phyloP scores from a whole-genome alignment of 2,888 invertebrate genomes.

The Agrochola litura region DNA sequence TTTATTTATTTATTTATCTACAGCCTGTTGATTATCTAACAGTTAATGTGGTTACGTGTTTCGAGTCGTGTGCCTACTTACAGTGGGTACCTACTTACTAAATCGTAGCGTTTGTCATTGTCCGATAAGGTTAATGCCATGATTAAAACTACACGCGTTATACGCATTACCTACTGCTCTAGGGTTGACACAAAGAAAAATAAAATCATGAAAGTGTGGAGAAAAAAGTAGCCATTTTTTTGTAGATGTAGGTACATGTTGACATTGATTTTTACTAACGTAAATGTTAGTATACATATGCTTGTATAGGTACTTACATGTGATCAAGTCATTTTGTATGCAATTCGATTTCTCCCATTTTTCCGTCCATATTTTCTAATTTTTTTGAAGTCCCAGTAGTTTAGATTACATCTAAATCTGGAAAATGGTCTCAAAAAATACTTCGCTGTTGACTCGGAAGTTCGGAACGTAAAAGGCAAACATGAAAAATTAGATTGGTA shows the following conservation, averaged over 20 bases:
- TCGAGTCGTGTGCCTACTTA: constrained; percentile 28
- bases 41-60: constrained; percentile 42
- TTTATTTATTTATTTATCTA: constrained; percentile 8
- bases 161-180: constrained; percentile 16
- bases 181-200: constrained; percentile 43
- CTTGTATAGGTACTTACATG: too few relatives aligned
- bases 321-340: too few relatives aligned
- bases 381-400: too few relatives aligned
- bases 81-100: constrained; percentile 27
- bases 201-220: not conserved
- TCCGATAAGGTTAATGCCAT: constrained; percentile 68
- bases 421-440: too few relatives aligned
- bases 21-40: constrained; percentile 47
- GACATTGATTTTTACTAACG: not conserved
- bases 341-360: too few relatives aligned
- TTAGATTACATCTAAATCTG: too few relatives aligned
- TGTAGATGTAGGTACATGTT: too few relatives aligned
- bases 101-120: constrained; percentile 62
- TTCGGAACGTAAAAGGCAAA: too few relatives aligned
- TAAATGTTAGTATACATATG: not conserved
- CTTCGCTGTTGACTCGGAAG: too few relatives aligned
- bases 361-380: too few relatives aligned
- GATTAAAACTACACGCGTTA: constrained; percentile 56
- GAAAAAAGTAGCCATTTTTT: too few relatives aligned
- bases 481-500: too few relatives aligned